Evolutionary conservation across 1,140 invertebrate species (phyloP), one percentile per base, ranked within the genome.

Genomic region (Bombus picipes): DNA sequence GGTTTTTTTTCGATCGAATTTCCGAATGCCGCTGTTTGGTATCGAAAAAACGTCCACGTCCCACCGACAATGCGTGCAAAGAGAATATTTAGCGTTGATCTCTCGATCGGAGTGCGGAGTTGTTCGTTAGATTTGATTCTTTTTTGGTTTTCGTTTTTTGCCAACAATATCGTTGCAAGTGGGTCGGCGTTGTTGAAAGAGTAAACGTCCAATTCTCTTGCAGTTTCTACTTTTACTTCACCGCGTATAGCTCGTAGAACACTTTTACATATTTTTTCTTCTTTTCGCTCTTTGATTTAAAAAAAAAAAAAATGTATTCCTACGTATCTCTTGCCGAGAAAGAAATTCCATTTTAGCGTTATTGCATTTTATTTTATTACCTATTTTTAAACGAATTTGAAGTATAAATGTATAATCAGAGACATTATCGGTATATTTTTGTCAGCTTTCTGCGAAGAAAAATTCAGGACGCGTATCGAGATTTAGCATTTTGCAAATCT

Each of bases 1-100:
- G 53, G 34, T 57, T 28, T 22, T 75, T 65, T 74, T 75, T 75
- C 59, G 71, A 75, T 82, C 81, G 72, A 82, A 82, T 82, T 75
- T 62, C 41, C 34, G 57, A 82, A 82, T 62, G n/a, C 41, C 65
- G 41, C 15, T 37, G n/a, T 43, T 68, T 70, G 32, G 32, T 70
- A 66, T 47, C 32, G 41, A 72, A 72, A 82, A 74, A 74, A 65
- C 32, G 28, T 34, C 37, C 53, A 74, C 53, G 81, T 66, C 71
- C 39, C 71, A 22, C 34, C 37, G 37, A 28, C 70, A n/a, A 57
- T 41, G 32, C 59, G 41, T 13, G 32, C 73, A 53, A 76, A 57
- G 32, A 82, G 34, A 76, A 83, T 80, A 47, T 62, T 37, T 34
- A 25, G 32, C 25, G 39, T 59, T n/a, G 68, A n/a, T 41, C 80